A percentile compares a stretch with the other conserved stretches of the same genome.
These are phyloP conservation scores for Pyxicephalus adspersus DNA, from an alignment of 2,113 vertebrate genomes.

Conservation along the genomic window DNA sequence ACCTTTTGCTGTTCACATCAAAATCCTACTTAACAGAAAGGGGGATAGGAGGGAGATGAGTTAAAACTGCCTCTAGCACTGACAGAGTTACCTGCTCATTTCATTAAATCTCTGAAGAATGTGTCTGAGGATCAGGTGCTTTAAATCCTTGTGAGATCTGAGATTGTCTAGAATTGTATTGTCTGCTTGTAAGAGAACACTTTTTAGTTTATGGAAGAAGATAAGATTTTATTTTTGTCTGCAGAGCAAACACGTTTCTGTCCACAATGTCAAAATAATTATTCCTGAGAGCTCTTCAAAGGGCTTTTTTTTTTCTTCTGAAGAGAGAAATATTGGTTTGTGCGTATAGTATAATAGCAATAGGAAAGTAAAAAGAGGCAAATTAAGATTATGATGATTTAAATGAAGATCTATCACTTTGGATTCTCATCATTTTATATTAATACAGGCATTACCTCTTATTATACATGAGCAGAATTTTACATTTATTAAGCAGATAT, in stretches of 20 bases:
- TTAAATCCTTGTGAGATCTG: conserved; percentile 35
- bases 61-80: conserved; percentile 27
- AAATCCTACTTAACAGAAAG: background rate
- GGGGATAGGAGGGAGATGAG: background rate
- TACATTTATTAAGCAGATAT: no score
- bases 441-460: no score
- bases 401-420: no score
- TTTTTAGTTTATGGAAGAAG: conserved; percentile 18
- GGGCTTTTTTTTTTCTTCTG: background rate
- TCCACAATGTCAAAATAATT: conserved; percentile 39
- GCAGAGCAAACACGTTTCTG: background rate
- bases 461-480: no score
- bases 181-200: conserved; percentile 35
- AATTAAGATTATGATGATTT: no score
- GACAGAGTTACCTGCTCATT: conserved; percentile 7
- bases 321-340: no score
- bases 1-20: background rate
- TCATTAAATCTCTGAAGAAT: conserved; percentile 44
- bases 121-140: conserved; percentile 32
- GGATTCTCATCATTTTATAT: no score
- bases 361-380: no score
- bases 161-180: conserved; percentile 40
- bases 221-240: conserved; percentile 38
- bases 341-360: no score
- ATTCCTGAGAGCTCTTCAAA: conserved; percentile 14